phyloP scores from a whole-genome alignment of 2,888 invertebrate species.

The Drosophila silvestris region DNA sequence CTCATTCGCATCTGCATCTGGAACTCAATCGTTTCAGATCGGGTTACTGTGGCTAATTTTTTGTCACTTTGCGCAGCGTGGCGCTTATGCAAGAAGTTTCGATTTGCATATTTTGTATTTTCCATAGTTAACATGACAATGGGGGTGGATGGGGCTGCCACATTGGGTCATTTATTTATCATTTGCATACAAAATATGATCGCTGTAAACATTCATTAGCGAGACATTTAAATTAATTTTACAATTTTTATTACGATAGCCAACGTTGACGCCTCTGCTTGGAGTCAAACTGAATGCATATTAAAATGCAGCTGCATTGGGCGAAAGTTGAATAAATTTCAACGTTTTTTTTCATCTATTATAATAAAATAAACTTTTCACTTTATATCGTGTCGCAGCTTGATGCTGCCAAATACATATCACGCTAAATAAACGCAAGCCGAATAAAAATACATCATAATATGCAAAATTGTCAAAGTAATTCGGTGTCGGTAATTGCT shows the following conservation, averaged over 20 bases:
- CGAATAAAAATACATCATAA: background rate
- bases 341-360: background rate
- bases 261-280: conserved; percentile 23
- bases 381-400: conserved; percentile 7
- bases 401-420: conserved; percentile 40
- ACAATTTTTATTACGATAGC: conserved; percentile 42
- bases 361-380: conserved; percentile 10
- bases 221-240: conserved; percentile 81
- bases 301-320: conserved; percentile 6
- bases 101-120: conserved; percentile 48
- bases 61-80: conserved; percentile 53
- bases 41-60: conserved; percentile 63
- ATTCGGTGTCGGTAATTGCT: conserved; percentile 43
- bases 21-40: conserved; percentile 21
- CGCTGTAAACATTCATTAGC: conserved; percentile 69
- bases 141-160: background rate
- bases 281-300: conserved; percentile 2
- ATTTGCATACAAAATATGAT: conserved; percentile 54
- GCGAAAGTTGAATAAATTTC: conserved; percentile 34
- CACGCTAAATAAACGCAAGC: conserved; percentile 25
- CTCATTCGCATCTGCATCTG: conserved; percentile 32
- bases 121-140: conserved; percentile 68
- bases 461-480: conserved; percentile 38
- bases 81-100: conserved; percentile 54
- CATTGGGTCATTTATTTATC: conserved; percentile 9